phyloP scores from a whole-genome alignment of 1,140 invertebrate genomes.

The Branchinecta lindahli region DNA sequence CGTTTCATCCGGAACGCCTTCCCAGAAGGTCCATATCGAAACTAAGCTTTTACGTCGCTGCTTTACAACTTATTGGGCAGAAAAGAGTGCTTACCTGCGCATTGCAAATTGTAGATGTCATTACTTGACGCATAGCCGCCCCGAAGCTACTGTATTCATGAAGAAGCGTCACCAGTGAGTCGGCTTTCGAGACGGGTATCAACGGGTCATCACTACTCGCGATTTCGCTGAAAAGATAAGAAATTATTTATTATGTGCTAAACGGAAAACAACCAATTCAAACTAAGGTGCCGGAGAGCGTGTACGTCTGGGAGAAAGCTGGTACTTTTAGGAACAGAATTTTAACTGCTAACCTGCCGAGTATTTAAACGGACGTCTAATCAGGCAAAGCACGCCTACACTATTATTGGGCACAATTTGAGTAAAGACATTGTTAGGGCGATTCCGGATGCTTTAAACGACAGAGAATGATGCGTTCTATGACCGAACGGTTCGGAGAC shows the following conservation, averaged over 20 bases:
- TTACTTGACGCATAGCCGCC: conserved; percentile 77
- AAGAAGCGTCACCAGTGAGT: conserved; percentile 69
- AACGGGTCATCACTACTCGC: conserved; percentile 23
- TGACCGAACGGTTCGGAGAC: too few species aligned
- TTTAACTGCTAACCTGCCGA: too few species aligned
- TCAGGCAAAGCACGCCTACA: too few species aligned
- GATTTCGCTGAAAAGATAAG: conserved; percentile 16
- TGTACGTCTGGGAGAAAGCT: too few species aligned
- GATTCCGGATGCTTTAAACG: too few species aligned
- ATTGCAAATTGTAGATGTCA: conserved; percentile 75
- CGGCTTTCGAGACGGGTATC: conserved; percentile 57
- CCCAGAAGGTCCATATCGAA: conserved; percentile 8
- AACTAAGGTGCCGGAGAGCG: conserved; percentile 15
- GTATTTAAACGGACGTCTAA: too few species aligned
- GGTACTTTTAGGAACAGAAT: too few species aligned
- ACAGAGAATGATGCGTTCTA: too few species aligned
- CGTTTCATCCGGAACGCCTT: not conserved
- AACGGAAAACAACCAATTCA: conserved; percentile 19
- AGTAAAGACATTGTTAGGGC: too few species aligned
- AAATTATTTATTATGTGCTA: conserved; percentile 12
- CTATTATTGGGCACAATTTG: too few species aligned
- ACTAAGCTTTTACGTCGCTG: too few species aligned
- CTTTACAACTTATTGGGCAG: too few species aligned
- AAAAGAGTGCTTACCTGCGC: conserved; percentile 41
- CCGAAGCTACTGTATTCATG: conserved; percentile 88